Base-by-base conservation (phyloP, 2,888 invertebrate species). In the Diaprepes abbreviatus region DNA sequence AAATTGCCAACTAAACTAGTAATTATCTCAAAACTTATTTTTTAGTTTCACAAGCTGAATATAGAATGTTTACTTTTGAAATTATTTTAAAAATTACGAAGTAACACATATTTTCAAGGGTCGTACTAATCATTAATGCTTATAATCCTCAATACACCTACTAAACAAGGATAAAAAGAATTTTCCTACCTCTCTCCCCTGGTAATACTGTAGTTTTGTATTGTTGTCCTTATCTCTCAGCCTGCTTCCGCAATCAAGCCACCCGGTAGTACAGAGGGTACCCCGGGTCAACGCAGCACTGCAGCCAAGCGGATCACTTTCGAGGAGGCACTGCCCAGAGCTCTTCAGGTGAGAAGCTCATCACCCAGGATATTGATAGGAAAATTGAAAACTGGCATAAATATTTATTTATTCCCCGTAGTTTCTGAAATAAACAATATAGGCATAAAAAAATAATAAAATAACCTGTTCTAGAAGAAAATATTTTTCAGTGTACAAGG, bases 251-350 rank as follows among this genome's bases (percentile, higher is more conserved):
- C 59, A 24, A 31, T 43, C 24, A 54, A 40, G 38, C 12, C 50
- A 48, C 19, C 35, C 40, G 33, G 48, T 64, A 19, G 59, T 28
- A 33, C 43, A 4, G 43, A 43, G 21, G 14, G 52, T 52, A 31
- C 28, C 14, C n/a, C 40, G 28, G 36, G 19, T 35, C 60, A 64
- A 75, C 83, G 83, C 79, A 83, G 84, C 79, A 78, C 85, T 74
- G 85, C 84, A 76, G 85, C 85, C 81, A 86, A 86, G 79, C 83
- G 86, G 78, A 86, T 86, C 79, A 85, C 84, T 75, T 86, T 86
- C 79, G 84, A 85, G 72, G 79, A 81, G 73, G 67, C 74, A 70
- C 74, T 74, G 69, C 73, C 77, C 66, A 76, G 76, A 73, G 75
- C 79, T 76, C 83, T 82, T 68, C 85, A 85, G 85, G 85, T 85